Percentiles rank a stretch among this genome's conserved stretches.
Evolutionary conservation across 1,140 invertebrate species (phyloP).

Genomic region (Drosophila nannoptera): DNA sequence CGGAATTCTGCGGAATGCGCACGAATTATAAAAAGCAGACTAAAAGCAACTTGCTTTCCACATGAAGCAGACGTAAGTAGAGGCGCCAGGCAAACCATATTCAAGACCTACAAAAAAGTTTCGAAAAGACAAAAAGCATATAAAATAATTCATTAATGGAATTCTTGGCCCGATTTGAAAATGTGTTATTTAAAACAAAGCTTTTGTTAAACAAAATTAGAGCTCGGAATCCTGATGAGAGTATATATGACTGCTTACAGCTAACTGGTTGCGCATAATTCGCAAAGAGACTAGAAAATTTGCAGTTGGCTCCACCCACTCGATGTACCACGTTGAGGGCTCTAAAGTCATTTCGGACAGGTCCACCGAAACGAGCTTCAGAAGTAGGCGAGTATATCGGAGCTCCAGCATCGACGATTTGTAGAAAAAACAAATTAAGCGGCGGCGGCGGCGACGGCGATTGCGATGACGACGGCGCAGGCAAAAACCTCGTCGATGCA

Average conservation of each 20-base stretch:
- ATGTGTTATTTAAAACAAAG: constrained; percentile 69
- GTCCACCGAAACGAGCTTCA: constrained; percentile 10
- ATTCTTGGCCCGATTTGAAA: constrained; percentile 60
- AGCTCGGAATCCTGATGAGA: too few species aligned
- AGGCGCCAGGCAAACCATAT: constrained; percentile 71
- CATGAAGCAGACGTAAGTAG: constrained; percentile 47
- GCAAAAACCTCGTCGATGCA: constrained; percentile 17
- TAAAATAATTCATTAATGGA: constrained; percentile 66
- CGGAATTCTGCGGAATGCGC: constrained; percentile 68
- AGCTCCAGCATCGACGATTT: constrained; percentile 60
- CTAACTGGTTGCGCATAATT: too few species aligned
- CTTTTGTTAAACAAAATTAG: constrained; percentile 30
- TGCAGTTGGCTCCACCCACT: constrained; percentile 24
- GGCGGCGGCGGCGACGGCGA: constrained; percentile 16
- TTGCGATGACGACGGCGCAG: too few species aligned
- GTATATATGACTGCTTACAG: too few species aligned
- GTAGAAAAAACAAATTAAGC: constrained; percentile 69
- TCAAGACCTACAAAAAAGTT: constrained; percentile 35
- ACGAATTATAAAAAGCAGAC: constrained; percentile 38
- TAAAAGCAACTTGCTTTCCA: constrained; percentile 50
- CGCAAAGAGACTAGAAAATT: background rate
- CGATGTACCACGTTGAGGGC: constrained; percentile 3
- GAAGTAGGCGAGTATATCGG: constrained; percentile 35
- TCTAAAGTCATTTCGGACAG: constrained; percentile 9
- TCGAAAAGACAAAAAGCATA: constrained; percentile 2